Evolutionary conservation across 2,888 invertebrate species (phyloP).

Genomic region (Stegana nigrithorax): DNA sequence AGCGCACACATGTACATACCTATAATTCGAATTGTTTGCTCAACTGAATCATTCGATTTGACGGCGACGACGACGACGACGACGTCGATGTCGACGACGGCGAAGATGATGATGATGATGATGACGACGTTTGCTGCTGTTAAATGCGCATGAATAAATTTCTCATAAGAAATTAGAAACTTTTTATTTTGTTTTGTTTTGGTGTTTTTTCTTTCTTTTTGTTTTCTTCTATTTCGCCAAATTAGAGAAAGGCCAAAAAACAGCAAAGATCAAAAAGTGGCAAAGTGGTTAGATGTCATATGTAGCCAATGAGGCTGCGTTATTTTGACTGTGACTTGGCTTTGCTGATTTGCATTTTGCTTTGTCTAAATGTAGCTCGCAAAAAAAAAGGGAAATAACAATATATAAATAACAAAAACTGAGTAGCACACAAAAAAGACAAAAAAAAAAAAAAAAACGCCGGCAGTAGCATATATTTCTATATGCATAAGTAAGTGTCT

Average conservation of each 20-base stretch:
- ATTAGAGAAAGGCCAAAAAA: constrained; percentile 24
- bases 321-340: background rate
- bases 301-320: background rate
- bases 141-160: constrained; percentile 19
- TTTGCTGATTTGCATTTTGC: background rate
- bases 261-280: too few species aligned
- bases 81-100: too few species aligned
- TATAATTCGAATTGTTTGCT: constrained; percentile 12
- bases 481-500: too few species aligned
- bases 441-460: too few species aligned
- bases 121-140: too few species aligned
- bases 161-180: constrained; percentile 7
- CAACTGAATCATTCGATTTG: constrained; percentile 35
- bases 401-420: background rate
- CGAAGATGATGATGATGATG: too few species aligned
- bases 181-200: too few species aligned
- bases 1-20: too few species aligned
- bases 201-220: too few species aligned
- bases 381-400: background rate
- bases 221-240: too few species aligned
- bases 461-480: too few species aligned
- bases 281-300: constrained; percentile 4
- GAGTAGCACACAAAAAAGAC: too few species aligned
- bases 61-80: constrained; percentile 10
- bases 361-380: background rate